Evolutionary conservation across 2,113 vertebrate species (phyloP), one percentile per base, ranked within the genome.

Genomic region (Pseudorhombus dupliciocellatus): DNA sequence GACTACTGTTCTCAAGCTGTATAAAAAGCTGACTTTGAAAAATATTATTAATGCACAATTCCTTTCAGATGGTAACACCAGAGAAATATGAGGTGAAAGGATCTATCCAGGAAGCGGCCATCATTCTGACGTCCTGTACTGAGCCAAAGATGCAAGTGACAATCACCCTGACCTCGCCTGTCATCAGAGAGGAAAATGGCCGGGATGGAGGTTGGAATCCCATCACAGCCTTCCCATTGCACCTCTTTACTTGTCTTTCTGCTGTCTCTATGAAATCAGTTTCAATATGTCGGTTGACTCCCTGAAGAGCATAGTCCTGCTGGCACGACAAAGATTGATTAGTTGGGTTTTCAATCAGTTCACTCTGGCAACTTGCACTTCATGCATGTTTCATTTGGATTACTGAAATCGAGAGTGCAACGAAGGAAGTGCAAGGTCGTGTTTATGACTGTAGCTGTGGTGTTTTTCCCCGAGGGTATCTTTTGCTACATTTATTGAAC

Each of bases 101-200:
- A 75, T 97, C 94, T n/a, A 28, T 95, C 21, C 88, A 96, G 84
- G 97, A 99, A 89, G 95, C 96, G 4, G 94, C 97, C 68, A 97
- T 99, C 88, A 91, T 99, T 90, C 93, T 99, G 89, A 96, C 94
- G 56, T 98, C 98, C 0, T 90, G 92, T 70, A 89, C 94, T 68
- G 98, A 99, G 80, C 96, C 97, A 70, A 98, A 97, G 95, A 99
- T 99, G 97, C 95, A 96, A 94, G 98, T 99, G 87, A 98, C 96
- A 31, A 97, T 99, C 92, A 98, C 97, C 1, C 85, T 99, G 91
- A 99, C 98, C 22, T 99, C 98, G 62, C 98, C 98, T 24, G 84
- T 97, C 90, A 97, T 99, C 94, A 91, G 98, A 78, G 98, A 99
- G 79, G 97, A 98, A 73, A 95, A 91, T 89, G 88, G 94, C 86